Evolutionary conservation across 2,797 vertebrate genomes (phyloP).

Genomic region (Hydrolagus colliei): DNA sequence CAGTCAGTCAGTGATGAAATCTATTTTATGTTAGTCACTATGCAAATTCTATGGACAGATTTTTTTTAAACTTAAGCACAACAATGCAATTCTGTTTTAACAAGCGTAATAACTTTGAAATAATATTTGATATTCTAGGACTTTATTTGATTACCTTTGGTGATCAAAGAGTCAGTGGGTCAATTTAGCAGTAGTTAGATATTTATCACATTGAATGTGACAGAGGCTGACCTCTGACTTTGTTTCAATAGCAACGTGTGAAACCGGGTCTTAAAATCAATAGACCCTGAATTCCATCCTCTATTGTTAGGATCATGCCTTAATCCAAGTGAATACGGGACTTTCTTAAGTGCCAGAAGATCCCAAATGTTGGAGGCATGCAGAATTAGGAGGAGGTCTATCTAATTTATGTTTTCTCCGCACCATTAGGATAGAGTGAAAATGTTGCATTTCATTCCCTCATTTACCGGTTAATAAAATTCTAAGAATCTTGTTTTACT

Average conservation of each 20-base stretch:
- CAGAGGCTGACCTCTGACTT: too few species aligned
- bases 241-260: too few species aligned
- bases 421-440: neutral
- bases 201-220: too few species aligned
- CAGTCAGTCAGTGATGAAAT: neutral
- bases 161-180: too few species aligned
- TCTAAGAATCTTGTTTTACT: neutral
- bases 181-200: too few species aligned
- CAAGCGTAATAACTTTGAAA: neutral
- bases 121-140: neutral
- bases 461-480: neutral
- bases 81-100: neutral
- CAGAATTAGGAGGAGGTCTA: neutral
- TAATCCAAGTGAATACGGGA: neutral
- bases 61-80: conserved; percentile 13
- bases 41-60: neutral
- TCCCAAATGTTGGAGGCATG: too few species aligned
- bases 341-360: neutral
- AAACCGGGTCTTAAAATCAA: neutral
- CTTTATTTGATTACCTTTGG: neutral
- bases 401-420: neutral
- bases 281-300: neutral
- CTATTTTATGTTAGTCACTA: neutral
- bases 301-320: neutral
- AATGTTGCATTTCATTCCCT: neutral